Evolutionary conservation across 2,113 vertebrate species (phyloP).

Genomic region (Oncorhynchus keta): DNA sequence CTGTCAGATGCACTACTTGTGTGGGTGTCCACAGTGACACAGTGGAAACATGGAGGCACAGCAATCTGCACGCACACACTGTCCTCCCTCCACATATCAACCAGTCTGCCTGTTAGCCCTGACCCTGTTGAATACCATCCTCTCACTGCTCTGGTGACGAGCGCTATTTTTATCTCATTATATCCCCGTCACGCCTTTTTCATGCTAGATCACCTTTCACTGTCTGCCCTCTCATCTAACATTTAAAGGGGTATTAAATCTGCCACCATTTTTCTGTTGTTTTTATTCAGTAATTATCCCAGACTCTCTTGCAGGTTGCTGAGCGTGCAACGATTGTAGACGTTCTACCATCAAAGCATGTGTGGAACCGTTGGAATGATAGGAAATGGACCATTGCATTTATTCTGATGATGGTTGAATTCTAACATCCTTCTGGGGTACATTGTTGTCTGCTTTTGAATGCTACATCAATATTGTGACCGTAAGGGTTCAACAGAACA

Average conservation of each 20-base stretch:
- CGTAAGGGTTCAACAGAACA: neutral
- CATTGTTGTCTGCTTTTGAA: slow-evolving; percentile 25
- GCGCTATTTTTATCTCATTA: too few species aligned
- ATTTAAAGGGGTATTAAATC: neutral
- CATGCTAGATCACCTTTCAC: too few species aligned
- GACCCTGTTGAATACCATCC: too few species aligned
- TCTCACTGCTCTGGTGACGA: too few species aligned
- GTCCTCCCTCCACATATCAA: too few species aligned
- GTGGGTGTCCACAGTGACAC: too few species aligned
- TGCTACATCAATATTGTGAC: slow-evolving; percentile 21
- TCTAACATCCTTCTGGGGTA: neutral
- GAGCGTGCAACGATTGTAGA: neutral
- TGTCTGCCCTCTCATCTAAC: too few species aligned
- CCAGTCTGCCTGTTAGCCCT: too few species aligned
- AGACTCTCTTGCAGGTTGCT: neutral
- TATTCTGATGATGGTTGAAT: neutral
- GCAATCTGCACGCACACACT: too few species aligned
- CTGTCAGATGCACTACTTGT: too few species aligned
- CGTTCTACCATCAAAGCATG: neutral
- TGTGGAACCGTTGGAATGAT: neutral
- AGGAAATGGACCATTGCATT: neutral
- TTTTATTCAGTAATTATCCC: neutral
- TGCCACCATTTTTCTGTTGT: neutral
- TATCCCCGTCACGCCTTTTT: too few species aligned
- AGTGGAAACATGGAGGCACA: too few species aligned